Evolutionary conservation across 2,888 invertebrate species (phyloP).

Genomic region (Copidosoma aretas): DNA sequence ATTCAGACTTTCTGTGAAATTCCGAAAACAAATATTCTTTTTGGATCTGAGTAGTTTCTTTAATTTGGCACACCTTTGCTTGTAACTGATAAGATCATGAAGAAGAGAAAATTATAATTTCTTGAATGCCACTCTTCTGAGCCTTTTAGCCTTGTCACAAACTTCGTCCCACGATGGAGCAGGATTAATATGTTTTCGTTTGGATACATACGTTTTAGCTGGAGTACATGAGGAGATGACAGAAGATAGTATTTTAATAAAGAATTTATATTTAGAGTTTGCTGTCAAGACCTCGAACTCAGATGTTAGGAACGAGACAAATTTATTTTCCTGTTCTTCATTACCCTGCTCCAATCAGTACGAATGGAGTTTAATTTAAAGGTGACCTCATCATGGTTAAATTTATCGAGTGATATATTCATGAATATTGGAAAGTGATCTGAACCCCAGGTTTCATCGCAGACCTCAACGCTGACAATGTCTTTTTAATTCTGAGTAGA

Average conservation of each 20-base stretch:
- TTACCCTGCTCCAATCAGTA: neutral
- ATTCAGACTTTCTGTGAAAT: neutral
- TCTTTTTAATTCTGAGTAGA: too few relatives aligned
- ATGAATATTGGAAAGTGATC: too few relatives aligned
- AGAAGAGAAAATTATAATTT: neutral
- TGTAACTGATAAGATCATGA: neutral
- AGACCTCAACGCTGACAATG: too few relatives aligned
- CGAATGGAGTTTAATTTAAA: neutral
- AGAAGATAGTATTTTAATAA: neutral
- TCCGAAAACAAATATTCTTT: neutral
- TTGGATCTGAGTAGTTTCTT: neutral
- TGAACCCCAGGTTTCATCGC: too few relatives aligned
- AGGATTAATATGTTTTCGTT: neutral
- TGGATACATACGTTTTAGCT: neutral
- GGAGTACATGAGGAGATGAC: neutral
- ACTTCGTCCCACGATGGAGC: conserved; percentile 10
- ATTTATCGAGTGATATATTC: too few relatives aligned
- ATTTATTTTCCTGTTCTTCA: neutral
- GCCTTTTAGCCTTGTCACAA: neutral
- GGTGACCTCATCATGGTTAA: too few relatives aligned
- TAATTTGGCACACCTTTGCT: too few relatives aligned
- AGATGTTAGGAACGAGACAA: neutral
- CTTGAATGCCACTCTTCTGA: neutral
- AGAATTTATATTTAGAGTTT: neutral
- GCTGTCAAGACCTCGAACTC: too few relatives aligned